Base-by-base conservation (phyloP, 2,113 vertebrate species). In the Hiodon alosoides region DNA sequence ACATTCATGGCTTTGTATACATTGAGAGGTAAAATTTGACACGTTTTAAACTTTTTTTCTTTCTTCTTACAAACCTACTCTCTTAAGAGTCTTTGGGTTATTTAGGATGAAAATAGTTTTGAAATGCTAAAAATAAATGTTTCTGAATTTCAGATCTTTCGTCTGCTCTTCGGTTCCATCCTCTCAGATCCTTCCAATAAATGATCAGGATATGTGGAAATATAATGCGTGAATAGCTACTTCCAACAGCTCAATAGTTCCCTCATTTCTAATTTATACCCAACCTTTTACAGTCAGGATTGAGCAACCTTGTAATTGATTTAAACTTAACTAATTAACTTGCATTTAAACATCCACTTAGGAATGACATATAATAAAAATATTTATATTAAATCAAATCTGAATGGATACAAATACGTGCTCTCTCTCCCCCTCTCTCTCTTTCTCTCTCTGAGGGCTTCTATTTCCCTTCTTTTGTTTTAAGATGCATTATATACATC, bases 41-140 rank as follows among this genome's bases (percentile, higher is more conserved):
- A 71, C 2, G 11, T 11, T 9, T 59, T 48, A 58, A 58, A 5
- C 55, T n/a, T 58, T 69, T 78, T 75, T 77, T 76, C 75, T 75
- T 48, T 58, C 55, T 31, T 31, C 53, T 57, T 57, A 47, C 14
- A 71, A 71, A 59, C 59, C 13, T 71, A 54, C 9, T 7, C 50
- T 58, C 47, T 53, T 13, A 52, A 62, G 75, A 71, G 64, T 60
- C 16, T 66, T 67, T 72, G 77, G 70, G 75, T 53, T 77, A 72
- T 67, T 72, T 53, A 74, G 64, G 61, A 67, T 53, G 72, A 80
- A 74, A 57, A 66, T 77, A 73, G 71, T 77, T 80, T 76, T 81
- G 52, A 67, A 75, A 62, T 69, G 73, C 79, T 82, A 78, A 81
- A 84, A 84, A 82, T 81, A 81, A 77, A 69, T 67, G 57, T 72